These are phyloP conservation scores for Macropus fuliginosus DNA, from an alignment of 2,797 vertebrate genomes.

Conservation along the genomic window DNA sequence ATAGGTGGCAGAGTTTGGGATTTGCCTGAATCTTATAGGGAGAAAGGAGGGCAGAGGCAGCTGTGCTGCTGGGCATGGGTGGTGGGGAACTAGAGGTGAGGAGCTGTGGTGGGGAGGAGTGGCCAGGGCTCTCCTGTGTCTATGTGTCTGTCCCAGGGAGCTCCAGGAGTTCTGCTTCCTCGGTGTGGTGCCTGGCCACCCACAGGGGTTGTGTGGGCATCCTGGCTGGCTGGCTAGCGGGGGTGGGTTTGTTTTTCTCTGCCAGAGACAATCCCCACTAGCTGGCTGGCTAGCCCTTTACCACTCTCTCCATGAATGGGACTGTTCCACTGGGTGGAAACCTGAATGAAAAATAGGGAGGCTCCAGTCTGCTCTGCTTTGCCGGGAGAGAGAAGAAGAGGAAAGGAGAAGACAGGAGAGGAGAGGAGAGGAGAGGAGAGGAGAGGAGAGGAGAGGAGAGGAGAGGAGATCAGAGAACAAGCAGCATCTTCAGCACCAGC, in stretches of 20 bases:
- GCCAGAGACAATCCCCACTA: not conserved
- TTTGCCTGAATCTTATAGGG: not conserved
- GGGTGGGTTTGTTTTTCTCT: not conserved
- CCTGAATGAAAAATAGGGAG: not conserved
- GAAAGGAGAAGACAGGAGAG: not conserved
- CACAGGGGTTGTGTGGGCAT: not conserved
- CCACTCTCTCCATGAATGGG: not conserved
- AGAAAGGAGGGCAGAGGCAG: not conserved
- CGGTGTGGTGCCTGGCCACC: not conserved
- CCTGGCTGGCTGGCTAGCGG: not conserved
- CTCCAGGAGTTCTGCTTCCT: not conserved
- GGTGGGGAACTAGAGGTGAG: not conserved
- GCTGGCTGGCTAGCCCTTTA: not conserved
- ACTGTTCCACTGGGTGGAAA: not conserved
- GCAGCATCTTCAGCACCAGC: not conserved
- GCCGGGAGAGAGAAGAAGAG: not conserved
- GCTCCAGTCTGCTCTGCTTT: not conserved
- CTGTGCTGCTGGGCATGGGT: not conserved
- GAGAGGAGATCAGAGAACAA: no score
- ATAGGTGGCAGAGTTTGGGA: not conserved
- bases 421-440: not conserved
- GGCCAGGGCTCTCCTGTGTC: not conserved
- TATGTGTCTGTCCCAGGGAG: not conserved
- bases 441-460: no score
- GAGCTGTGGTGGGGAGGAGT: not conserved